Conservation (phyloP, 2,888 invertebrate genomes). For the Therioaphis trifolii region DNA sequence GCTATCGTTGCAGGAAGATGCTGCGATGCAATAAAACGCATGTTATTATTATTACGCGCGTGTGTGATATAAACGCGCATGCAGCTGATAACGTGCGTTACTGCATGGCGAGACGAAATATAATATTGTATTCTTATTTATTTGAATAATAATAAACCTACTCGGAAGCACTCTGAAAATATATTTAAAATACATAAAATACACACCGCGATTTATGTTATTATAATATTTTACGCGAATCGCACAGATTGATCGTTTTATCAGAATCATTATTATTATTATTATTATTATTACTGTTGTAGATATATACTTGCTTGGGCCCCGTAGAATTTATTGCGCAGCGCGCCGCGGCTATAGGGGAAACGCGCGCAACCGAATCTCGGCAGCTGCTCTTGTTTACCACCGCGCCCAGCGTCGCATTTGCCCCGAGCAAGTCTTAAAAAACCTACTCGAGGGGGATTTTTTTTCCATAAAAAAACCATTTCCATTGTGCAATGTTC, state of each 20-base stretch:
- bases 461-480: constrained; percentile 41
- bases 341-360: background rate
- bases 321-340: constrained; percentile 23
- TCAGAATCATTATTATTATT: background rate
- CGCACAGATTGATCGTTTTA: background rate
- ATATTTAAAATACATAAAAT: background rate
- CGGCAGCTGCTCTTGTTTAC: constrained; percentile 46
- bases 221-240: background rate
- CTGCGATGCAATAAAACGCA: background rate
- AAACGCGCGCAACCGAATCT: constrained; percentile 39
- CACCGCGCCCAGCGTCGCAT: background rate
- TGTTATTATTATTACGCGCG: background rate
- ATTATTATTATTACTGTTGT: background rate
- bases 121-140: too few relatives aligned
- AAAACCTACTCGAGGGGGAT: constrained; percentile 49
- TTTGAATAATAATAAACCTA: background rate
- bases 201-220: background rate
- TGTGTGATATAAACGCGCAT: background rate
- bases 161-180: background rate
- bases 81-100: background rate
- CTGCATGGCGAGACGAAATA: too few relatives aligned
- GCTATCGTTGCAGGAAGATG: background rate
- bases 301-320: background rate
- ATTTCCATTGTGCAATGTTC: constrained; percentile 55
- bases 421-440: constrained; percentile 42